Base-by-base conservation (phyloP, 2,797 vertebrate genomes). In the Malacoctenus gilli region DNA sequence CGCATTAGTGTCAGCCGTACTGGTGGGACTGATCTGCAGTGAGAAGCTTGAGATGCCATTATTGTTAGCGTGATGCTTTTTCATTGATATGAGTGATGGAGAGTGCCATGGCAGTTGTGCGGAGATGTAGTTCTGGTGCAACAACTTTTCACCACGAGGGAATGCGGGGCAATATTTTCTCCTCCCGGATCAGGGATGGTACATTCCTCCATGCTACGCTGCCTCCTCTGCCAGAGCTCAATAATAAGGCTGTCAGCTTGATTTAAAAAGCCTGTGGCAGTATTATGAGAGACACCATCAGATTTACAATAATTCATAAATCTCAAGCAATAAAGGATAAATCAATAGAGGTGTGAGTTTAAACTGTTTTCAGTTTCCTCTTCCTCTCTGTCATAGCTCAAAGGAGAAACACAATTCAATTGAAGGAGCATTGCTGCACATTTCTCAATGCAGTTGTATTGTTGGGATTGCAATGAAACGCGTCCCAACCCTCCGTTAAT, bases 301-400 rank as follows among this genome's bases (percentile, higher is more conserved):
- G 68, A 89, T 90, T 88, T 84, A 83, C 80, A 85, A 85, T 90
- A 88, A 88, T 88, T 89, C 82, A 89, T 87, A 88, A 88, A 89
- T 85, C 83, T 77, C 59, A 35, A 70, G 84, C 85, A 89, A 86
- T 83, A 85, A 88, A 85, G 68, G 77, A 84, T 83, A 89, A 89
- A 90, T 90, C 83, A 85, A 80, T 85, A 75, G 69, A 62, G 56
- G 64, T 75, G 77, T 63, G 75, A 80, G 63, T 83, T 83, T 87
- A 84, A 80, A 76, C 61, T 65, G 65, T 73, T 87, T 79, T 68
- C 70, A 63, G 61, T 67, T 67, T 75, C 78, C 72, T 78, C 75
- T 75, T 39, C 65, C 20, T 73, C 49, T 41, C n/a, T 70, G 68
- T 69, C 66, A 58, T 70, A 79, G 43, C 76, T 82, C 73, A 73